Conservation (phyloP, 1,140 invertebrate species). For the Heliconius melpomene region DNA sequence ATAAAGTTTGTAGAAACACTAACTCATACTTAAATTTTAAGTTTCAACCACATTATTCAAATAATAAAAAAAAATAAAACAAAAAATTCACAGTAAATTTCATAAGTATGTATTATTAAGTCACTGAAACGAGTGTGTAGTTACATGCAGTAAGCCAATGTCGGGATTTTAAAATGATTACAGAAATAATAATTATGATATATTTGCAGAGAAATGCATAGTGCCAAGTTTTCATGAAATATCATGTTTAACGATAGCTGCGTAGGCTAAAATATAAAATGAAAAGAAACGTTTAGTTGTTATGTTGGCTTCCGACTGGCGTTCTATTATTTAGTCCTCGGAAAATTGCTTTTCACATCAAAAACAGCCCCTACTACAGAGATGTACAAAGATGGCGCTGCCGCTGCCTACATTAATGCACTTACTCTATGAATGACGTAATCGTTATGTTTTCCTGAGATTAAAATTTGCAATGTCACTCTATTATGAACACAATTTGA, state of each 20-base stretch:
- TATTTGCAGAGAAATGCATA: background rate
- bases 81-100: background rate
- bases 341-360: slow-evolving; percentile 77
- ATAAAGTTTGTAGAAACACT: slow-evolving; percentile 72
- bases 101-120: background rate
- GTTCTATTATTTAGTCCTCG: slow-evolving; percentile 70
- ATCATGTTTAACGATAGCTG: slow-evolving; percentile 16
- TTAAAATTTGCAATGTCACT: slow-evolving; percentile 53
- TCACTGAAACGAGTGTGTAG: background rate
- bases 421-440: slow-evolving; percentile 70
- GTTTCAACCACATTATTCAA: background rate
- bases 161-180: background rate
- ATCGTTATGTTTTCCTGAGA: slow-evolving; percentile 66
- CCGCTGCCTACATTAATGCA: slow-evolving; percentile 66
- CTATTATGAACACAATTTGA: slow-evolving; percentile 53
- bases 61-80: background rate
- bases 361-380: slow-evolving; percentile 57
- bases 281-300: slow-evolving; percentile 52
- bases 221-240: slow-evolving; percentile 19
- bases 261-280: slow-evolving; percentile 31
- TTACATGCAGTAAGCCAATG: background rate
- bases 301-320: slow-evolving; percentile 52
- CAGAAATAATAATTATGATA: slow-evolving; percentile 1
- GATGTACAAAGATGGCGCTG: slow-evolving; percentile 68
- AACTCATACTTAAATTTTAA: slow-evolving; percentile 52